Evolutionary conservation across 1,140 invertebrate species (phyloP), one percentile per base, ranked within the genome.

Genomic region (Phortica variegata): DNA sequence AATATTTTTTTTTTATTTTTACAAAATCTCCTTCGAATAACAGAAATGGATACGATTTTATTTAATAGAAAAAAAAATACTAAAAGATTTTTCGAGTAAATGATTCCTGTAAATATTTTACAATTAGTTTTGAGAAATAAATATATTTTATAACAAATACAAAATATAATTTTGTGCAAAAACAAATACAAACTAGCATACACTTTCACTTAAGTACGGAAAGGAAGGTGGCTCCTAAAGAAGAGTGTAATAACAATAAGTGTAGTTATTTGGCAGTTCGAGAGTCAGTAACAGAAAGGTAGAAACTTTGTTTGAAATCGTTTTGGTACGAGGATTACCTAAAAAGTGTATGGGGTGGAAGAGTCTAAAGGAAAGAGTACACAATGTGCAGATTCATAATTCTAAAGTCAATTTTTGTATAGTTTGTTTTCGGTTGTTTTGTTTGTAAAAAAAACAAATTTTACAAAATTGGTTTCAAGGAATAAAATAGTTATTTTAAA

Each of bases 401-500:
- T 73, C 69, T 73, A 73, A 73, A 73, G 70, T 73, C 65, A 73
- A 73, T 73, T 73, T 70, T 62, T 70, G 54, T n/a, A n/a, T n/a
- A n/a, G n/a, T n/a, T n/a, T n/a, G n/a, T n/a, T n/a, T n/a, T n/a
- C n/a, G n/a, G n/a, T 73, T 65, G 54, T 61, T 61, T 69, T 63
- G 59, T 48, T 66, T 58, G 61, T 66, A 69, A 58, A 74, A 69
- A 71, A 54, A 62, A 69, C 60, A 62, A 69, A 69, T 57, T 60
- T 69, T 58, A 56, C 48, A 69, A 60, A 61, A 62, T 50, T 58
- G 38, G 42, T 65, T 58, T 58, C n/a, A 68, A 63, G 57, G 63
- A 73, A 63, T 58, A 73, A 73, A 66, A 68, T 69, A 66, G 60
- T 60, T 70, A 66, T 51, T 52, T 66, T 62, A 69, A 72, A 69